These are phyloP conservation scores for Zoanthus solanderi DNA, from an alignment of 92 coral and sea anemone genomes.

Conservation along the genomic window DNA sequence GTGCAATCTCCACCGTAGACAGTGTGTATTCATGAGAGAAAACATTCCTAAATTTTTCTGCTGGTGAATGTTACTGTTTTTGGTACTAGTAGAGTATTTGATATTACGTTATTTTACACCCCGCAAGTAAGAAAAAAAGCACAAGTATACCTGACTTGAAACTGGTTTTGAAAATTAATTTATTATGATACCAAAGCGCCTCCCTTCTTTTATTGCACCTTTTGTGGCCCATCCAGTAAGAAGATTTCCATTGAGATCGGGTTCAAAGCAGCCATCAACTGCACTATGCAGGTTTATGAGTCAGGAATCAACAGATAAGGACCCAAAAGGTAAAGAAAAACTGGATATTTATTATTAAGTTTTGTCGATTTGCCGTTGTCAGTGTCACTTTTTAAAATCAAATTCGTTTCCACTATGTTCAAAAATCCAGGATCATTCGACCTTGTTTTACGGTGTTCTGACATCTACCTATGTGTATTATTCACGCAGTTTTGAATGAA, in stretches of 20 bases:
- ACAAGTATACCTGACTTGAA: background rate
- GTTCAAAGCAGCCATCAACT: background rate
- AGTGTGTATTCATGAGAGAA: too few relatives aligned
- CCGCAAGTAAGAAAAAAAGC: background rate
- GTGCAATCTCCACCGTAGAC: background rate
- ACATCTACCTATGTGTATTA: too few relatives aligned
- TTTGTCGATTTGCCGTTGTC: too few relatives aligned
- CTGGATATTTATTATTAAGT: too few relatives aligned
- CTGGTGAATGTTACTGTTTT: background rate
- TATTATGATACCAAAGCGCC: constrained; percentile 11
- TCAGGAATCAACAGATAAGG: constrained; percentile 28
- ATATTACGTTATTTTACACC: background rate
- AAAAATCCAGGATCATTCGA: too few relatives aligned
- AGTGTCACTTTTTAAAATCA: too few relatives aligned
- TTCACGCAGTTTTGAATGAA: too few relatives aligned
- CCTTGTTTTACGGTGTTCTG: too few relatives aligned
- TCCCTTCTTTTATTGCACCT: background rate
- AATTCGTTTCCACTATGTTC: too few relatives aligned
- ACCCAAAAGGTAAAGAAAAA: background rate
- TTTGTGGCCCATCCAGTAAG: constrained; percentile 2
- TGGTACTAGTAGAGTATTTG: background rate
- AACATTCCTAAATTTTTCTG: background rate
- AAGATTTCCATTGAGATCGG: background rate
- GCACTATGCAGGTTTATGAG: constrained; percentile 33
- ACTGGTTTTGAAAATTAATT: background rate